Evolutionary conservation across 2,888 invertebrate genomes (phyloP).

Genomic region (Atherix ibis): DNA sequence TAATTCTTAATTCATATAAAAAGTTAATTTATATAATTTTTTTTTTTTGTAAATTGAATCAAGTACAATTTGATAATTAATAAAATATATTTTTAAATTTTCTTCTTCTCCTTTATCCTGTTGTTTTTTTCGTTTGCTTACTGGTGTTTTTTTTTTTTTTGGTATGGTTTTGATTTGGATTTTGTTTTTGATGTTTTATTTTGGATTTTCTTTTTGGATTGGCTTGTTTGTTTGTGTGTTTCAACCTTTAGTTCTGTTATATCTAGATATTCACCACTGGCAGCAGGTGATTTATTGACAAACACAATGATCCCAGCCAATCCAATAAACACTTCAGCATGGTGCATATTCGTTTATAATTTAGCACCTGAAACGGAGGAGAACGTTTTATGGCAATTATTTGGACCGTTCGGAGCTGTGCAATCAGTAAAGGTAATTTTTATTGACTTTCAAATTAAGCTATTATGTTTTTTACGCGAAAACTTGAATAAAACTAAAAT

Average conservation of each 20-base stretch:
- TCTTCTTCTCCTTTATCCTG: too few species aligned
- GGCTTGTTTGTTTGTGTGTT: neutral
- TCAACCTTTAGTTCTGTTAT: conserved; percentile 25
- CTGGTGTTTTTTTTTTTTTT: too few species aligned
- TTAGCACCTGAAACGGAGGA: conserved; percentile 92
- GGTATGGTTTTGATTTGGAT: too few species aligned
- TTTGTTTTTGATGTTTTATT: too few species aligned
- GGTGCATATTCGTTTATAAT: conserved; percentile 83
- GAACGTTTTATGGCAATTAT: conserved; percentile 89
- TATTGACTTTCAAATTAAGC: neutral
- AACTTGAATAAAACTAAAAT: neutral
- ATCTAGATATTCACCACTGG: conserved; percentile 67
- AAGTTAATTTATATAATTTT: conserved; percentile 1
- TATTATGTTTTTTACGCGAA: neutral
- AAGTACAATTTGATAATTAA: too few species aligned
- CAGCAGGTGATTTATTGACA: conserved; percentile 66
- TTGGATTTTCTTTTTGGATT: too few species aligned
- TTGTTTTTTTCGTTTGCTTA: too few species aligned
- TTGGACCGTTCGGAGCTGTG: conserved; percentile 95
- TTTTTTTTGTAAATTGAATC: too few species aligned
- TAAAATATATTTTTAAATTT: too few species aligned
- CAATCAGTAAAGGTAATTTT: conserved; percentile 82
- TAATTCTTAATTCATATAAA: conserved; percentile 1
- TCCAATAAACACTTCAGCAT: conserved; percentile 69
- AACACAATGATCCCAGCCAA: conserved; percentile 67